A percentile compares a stretch with the other conserved stretches of the same genome.
These are phyloP conservation scores for Megalopta genalis DNA, from an alignment of 1,140 invertebrate species.

Conservation along the genomic window DNA sequence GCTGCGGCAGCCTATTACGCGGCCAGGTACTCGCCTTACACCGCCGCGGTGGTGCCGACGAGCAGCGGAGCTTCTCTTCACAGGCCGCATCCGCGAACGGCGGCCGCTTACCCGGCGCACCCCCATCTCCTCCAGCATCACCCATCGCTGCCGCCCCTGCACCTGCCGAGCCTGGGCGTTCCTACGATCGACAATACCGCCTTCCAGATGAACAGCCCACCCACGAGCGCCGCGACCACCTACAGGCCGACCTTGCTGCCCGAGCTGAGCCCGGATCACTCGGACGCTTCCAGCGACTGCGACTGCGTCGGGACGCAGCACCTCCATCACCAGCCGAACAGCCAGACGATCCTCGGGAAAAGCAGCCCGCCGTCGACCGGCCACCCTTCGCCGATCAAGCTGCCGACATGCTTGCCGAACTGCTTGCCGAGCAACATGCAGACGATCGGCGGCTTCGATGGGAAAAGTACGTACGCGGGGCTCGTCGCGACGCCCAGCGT, in stretches of 20 bases:
- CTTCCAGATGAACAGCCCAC: slow-evolving; percentile 34
- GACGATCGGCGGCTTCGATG: slow-evolving; percentile 60
- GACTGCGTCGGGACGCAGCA: slow-evolving; percentile 71
- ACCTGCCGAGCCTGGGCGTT: slow-evolving; percentile 65
- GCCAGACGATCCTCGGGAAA: slow-evolving; percentile 35
- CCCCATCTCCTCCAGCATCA: slow-evolving; percentile 68
- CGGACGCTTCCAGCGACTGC: slow-evolving; percentile 75
- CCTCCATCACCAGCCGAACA: slow-evolving; percentile 41
- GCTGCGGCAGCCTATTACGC: slow-evolving; percentile 72
- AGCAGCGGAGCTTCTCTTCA: slow-evolving; percentile 51
- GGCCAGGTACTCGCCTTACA: slow-evolving; percentile 69
- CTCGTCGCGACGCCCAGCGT: slow-evolving; percentile 5
- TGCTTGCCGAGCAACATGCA: slow-evolving; percentile 52
- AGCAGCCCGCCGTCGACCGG: slow-evolving; percentile 10
- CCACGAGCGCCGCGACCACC: background rate
- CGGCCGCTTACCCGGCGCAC: slow-evolving; percentile 41
- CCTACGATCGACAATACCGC: slow-evolving; percentile 46
- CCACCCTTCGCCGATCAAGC: slow-evolving; percentile 14
- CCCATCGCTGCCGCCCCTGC: slow-evolving; percentile 59
- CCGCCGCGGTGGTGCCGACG: slow-evolving; percentile 25
- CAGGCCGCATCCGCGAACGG: slow-evolving; percentile 59
- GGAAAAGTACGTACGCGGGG: slow-evolving; percentile 41
- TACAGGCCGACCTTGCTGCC: slow-evolving; percentile 39
- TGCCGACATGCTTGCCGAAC: slow-evolving; percentile 45
- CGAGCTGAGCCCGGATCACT: slow-evolving; percentile 69